Evolutionary conservation across 2,888 invertebrate species (phyloP), one percentile per base, ranked within the genome.

Genomic region (Drosophila nigritarsus): DNA sequence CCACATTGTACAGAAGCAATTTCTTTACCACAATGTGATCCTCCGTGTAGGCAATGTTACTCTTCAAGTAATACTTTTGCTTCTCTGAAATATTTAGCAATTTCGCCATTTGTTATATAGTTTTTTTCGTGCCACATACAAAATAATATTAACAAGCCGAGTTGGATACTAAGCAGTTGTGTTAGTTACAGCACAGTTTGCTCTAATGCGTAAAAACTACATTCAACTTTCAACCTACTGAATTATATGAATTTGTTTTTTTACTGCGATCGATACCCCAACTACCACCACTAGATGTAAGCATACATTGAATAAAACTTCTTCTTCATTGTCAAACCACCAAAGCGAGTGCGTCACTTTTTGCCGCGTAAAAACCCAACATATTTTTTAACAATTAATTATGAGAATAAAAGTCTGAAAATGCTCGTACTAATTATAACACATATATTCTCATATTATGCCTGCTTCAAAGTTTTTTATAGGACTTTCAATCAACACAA

Each of bases 1-100:
- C n/a, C 42, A 78, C 54, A 55, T 78, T 80, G 51, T 62, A 59
- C 2, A 80, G 27, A 42, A 65, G 67, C 24, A 67, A 24, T 49
- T 78, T 72, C 55, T 36, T 59, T 8, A 78, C 72, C 58, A 80
- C 11, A 27, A 77, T 67, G 18, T 80, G 77, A 56, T 78, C 81
- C 55, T 77, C 72, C 2, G 81, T 80, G 53, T 65, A 80, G 0
- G 81, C 81, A n/a, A 77, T 3, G 15, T 29, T 29, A 54, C 32
- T 66, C 36, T 36, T 80, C 9, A 71, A 71, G 9, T 80, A 78
- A 54, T 30, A 75, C n/a, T 49, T 65, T 59, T 80, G 72, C 58
- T 80, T 66, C 36, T 30, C 42, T 5, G 61, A 50, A 45, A 61
- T 76, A 18, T 42, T 20, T n/a, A 71, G 29, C 3, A 80, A 76